Base-by-base conservation (phyloP, 2,888 invertebrate genomes). In the Sthenelais limicola region DNA sequence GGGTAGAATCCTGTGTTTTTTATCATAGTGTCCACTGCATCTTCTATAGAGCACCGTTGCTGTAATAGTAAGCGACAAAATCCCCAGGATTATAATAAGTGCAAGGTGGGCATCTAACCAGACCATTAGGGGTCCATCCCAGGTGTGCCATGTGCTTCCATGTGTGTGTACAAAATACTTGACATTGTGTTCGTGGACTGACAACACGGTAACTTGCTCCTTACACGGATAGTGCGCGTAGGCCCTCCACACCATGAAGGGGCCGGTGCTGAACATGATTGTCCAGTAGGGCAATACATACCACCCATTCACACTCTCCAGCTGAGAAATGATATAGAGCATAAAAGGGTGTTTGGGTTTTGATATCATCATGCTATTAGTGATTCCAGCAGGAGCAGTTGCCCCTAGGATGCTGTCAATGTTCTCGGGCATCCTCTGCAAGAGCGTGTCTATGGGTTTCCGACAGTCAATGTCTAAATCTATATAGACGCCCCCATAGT, bases 401-500 rank as follows among this genome's bases (percentile, higher is more conserved):
- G 7, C 51, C 7, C 51, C 51, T 26, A 51, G n/a, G 4, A 51
- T 51, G 51, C 21, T 26, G 7, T 18, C 51, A 9, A 4, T 51
- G n/a, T 21, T 26, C n/a, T n/a, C n/a, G n/a, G n/a, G n/a, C n/a
- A n/a, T n/a, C n/a, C n/a, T n/a, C n/a, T n/a, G n/a, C n/a, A n/a
- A n/a, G n/a, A n/a, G n/a, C n/a, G n/a, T n/a, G n/a, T n/a, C n/a
- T n/a, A n/a, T n/a, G n/a, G n/a, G n/a, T n/a, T n/a, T n/a, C n/a
- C n/a, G n/a, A n/a, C 72, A 72, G 2, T 38, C 48, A 7, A 73
- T 51, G 51, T 77, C 77, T 24, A 76, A 35, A 54, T 77, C 77
- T 5, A 77, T 32, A 56, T 77, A 77, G n/a, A 77, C 51, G 7
- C 77, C 77, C 12, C 77, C 77, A 38, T 74, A 73, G 21, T 72